phyloP scores from a whole-genome alignment of 2,888 invertebrate genomes.

The Apamea monoglypha region DNA sequence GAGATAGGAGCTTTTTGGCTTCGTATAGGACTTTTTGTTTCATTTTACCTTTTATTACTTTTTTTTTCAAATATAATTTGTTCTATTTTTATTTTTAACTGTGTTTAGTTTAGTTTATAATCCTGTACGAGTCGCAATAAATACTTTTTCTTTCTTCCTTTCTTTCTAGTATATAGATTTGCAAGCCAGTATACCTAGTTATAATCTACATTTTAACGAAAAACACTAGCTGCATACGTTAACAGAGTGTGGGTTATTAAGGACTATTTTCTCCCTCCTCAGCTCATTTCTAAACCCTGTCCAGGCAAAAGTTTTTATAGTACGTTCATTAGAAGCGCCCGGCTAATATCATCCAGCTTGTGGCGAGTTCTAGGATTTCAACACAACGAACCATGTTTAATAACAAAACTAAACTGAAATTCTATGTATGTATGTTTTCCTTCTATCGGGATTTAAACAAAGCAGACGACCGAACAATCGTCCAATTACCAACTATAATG shows the following conservation, averaged over 20 bases:
- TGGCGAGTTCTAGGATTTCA: constrained; percentile 5
- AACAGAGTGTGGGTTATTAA: not conserved
- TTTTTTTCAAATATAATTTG: too few relatives aligned
- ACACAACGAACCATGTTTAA: constrained; percentile 1
- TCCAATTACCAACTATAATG: constrained; percentile 30
- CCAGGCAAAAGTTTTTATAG: constrained; percentile 8
- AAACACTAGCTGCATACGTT: not conserved
- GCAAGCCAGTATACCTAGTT: not conserved
- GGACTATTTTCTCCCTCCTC: not conserved
- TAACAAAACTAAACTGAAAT: constrained; percentile 1
- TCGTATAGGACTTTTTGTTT: too few relatives aligned
- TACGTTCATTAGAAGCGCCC: constrained; percentile 5
- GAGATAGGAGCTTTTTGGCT: too few relatives aligned
- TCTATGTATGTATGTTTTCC: not conserved
- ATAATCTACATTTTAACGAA: not conserved
- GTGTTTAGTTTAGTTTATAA: too few relatives aligned
- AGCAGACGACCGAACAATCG: constrained; percentile 9
- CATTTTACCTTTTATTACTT: too few relatives aligned
- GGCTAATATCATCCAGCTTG: constrained; percentile 8
- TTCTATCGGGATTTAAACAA: constrained; percentile 26
- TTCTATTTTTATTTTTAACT: too few relatives aligned
- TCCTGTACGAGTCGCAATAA: too few relatives aligned
- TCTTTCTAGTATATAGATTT: not conserved
- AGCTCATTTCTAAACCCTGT: constrained; percentile 9
- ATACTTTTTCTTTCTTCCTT: too few relatives aligned